Base-by-base conservation (phyloP, 2,113 vertebrate genomes). In the Pogona vitticeps region DNA sequence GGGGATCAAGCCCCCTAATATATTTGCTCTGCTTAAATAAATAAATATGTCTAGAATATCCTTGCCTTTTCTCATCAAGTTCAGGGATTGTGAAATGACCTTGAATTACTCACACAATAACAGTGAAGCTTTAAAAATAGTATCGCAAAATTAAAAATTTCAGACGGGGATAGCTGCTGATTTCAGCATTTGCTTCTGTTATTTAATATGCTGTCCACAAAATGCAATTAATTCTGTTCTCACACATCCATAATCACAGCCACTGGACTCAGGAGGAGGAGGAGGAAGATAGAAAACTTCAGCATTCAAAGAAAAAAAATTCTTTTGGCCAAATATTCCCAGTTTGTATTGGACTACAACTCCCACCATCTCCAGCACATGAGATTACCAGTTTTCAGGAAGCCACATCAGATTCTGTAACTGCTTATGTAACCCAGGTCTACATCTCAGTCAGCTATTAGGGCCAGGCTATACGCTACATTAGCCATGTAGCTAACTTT, bases 1-100 rank as follows among this genome's bases (percentile, higher is more conserved):
- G 26, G 33, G 77, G 20, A 58, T 73, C 76, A 52, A 36, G 76
- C 26, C 26, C 38, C 28, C 28, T 26, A 36, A 80, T 56, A 56
- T 80, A 79, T 84, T 78, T 79, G 83, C 21, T 84, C 23, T 80
- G 31, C 15, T 18, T 28, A 46, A 31, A 42, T 72, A 84, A 72
- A 77, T 78, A 83, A 59, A 59, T 80, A 85, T 58, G 6, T 59
- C 73, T 33, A 58, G 70, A 56, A 10, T 61, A 72, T 20, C 42
- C 79, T 59, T 88, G 82, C 21, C 9, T 33, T 72, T 61, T 80
- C 56, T 79, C 38, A 76, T 52, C 58, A 79, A 36, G 67, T 38
- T 61, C 21, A 79, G n/a, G 67, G 33, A 33, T 38, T 59, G 33
- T 31, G 46, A 9, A 4, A 56, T 87, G 71, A 76, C n/a, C 79